Evolutionary conservation across 2,888 invertebrate species (phyloP), one percentile per base, ranked within the genome.

Genomic region (Phyllotreta cruciferae): DNA sequence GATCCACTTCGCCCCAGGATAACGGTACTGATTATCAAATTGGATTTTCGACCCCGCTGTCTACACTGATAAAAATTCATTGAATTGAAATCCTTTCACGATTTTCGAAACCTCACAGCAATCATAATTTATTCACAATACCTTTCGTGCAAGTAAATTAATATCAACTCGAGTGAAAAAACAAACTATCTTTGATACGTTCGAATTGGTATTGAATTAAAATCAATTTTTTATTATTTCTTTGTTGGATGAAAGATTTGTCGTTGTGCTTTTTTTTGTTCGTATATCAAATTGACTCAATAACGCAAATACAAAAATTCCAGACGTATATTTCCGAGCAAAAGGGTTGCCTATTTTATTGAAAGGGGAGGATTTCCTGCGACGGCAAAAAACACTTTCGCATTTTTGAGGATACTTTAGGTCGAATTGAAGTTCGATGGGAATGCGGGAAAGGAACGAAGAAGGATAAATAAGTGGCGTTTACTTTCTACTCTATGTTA

Each of bases 11-110:
- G 60, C 60, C 56, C 58, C 56, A 60, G 49, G 50, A 56, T 60
- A 60, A 60, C 56, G 35, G 50, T 55, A 58, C 60, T 63, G 63
- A 63, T 63, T 63, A 63, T 63, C 55, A 60, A 60, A 60, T 56
- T 62, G 52, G 56, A 62, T 62, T 62, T 62, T 62, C 52, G 50
- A 60, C 60, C 60, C 52, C 52, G n/a, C 38, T 54, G 39, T 55
- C 47, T 56, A 56, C 56, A 56, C 47, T 56, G 47, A 47, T 56
- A 56, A 56, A 56, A 36, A 56, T 56, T 56, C 47, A 38, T 47
- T 38, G 10, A 4, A 37, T 13, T 8, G 13, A 52, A 49, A 49
- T 34, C 47, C 47, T 47, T 44, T 47, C 34, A 47, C 9, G 34
- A 9, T 45, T 13, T 10, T 11, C 11, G 14, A 10, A 10, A 47